phyloP scores from a whole-genome alignment of 2,797 vertebrate genomes.

The Lacerta agilis region DNA sequence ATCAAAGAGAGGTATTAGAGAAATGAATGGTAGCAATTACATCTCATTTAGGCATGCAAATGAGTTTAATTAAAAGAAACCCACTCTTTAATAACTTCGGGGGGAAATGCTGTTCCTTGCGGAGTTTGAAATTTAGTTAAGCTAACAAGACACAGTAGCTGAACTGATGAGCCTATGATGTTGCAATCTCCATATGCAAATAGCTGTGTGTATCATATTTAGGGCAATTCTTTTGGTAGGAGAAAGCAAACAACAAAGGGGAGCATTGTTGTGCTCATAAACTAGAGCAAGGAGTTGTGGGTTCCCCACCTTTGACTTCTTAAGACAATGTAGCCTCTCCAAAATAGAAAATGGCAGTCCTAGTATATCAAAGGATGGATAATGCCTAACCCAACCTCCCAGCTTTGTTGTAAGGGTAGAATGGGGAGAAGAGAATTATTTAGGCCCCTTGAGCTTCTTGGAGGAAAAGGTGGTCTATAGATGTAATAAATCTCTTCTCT shows the following conservation, averaged over 20 bases:
- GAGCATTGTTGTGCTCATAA: neutral
- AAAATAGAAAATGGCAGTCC: neutral
- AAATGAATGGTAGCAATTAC: slow-evolving; percentile 86
- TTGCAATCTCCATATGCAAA: slow-evolving; percentile 74
- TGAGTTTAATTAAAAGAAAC: slow-evolving; percentile 86
- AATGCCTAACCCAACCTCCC: no score
- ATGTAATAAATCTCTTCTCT: no score
- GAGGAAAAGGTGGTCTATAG: no score
- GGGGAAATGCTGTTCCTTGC: slow-evolving; percentile 74
- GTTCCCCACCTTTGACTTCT: neutral
- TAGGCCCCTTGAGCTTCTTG: no score
- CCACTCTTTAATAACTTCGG: slow-evolving; percentile 84
- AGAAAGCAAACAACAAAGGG: rapidly evolving
- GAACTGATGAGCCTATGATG: slow-evolving; percentile 76
- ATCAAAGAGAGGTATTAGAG: slow-evolving; percentile 80
- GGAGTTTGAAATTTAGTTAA: slow-evolving; percentile 81
- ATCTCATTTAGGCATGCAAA: slow-evolving; percentile 85
- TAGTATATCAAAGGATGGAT: neutral
- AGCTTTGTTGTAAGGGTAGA: no score
- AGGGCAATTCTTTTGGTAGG: slow-evolving; percentile 33
- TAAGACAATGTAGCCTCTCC: neutral
- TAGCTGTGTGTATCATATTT: slow-evolving; percentile 58
- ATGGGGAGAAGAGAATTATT: no score
- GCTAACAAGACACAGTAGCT: slow-evolving; percentile 80
- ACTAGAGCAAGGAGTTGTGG: neutral